phyloP scores from a whole-genome alignment of 2,888 invertebrate genomes.

The Desoria tigrina region DNA sequence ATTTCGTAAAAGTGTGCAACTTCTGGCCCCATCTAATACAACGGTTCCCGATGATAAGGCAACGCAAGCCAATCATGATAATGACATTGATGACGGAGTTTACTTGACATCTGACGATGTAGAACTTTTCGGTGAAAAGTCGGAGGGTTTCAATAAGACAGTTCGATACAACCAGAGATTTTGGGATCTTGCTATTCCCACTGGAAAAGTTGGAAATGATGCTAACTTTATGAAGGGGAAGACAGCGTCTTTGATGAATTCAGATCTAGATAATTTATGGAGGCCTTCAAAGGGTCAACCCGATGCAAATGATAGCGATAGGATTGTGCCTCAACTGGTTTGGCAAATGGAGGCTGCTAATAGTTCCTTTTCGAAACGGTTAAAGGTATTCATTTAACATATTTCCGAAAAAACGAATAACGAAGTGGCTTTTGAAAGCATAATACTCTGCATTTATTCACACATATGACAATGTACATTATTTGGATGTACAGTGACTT shows the following conservation, averaged over 20 bases:
- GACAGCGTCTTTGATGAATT: background rate
- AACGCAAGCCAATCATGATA: background rate
- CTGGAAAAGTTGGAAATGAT: background rate
- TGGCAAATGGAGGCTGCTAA: constrained; percentile 43
- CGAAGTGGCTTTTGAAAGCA: background rate
- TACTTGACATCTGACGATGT: background rate
- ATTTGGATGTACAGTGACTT: too few species aligned
- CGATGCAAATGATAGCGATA: constrained; percentile 32
- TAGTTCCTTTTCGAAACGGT: background rate
- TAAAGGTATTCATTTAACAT: constrained; percentile 14
- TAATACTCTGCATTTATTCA: too few species aligned
- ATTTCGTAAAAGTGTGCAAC: background rate
- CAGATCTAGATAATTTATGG: constrained; percentile 32
- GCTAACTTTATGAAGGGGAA: background rate
- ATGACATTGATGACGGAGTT: background rate
- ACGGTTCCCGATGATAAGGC: background rate
- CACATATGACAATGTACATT: too few species aligned
- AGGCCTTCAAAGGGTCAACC: constrained; percentile 20
- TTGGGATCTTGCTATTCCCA: constrained; percentile 29
- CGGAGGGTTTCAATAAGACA: background rate
- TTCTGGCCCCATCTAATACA: background rate
- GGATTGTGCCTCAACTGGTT: constrained; percentile 43
- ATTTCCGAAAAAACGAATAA: too few species aligned
- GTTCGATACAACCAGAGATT: constrained; percentile 27
- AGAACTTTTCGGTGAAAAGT: background rate